phyloP scores from a whole-genome alignment of 1,140 invertebrate genomes.

The Lordiphosa clarofinis region DNA sequence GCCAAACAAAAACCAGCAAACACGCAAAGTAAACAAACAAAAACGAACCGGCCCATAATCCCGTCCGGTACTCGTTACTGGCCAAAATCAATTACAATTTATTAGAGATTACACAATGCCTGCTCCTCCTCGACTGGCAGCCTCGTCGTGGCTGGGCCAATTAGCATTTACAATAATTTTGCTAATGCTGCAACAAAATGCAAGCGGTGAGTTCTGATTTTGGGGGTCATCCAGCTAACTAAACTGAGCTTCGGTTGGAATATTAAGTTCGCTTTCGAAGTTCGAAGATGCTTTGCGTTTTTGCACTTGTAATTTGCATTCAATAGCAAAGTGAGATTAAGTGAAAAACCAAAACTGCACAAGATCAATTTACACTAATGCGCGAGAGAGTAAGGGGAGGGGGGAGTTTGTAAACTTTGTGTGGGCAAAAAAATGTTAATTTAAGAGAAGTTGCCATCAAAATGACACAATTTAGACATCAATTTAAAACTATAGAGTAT shows the following conservation, averaged over 20 bases:
- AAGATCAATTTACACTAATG: slow-evolving; percentile 64
- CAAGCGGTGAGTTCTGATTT: slow-evolving; percentile 42
- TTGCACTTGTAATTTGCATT: slow-evolving; percentile 68
- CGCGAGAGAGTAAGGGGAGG: slow-evolving; percentile 3
- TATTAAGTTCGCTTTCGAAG: slow-evolving; percentile 5
- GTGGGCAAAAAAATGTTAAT: no score
- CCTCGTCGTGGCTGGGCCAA: slow-evolving; percentile 39
- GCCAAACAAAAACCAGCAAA: slow-evolving; percentile 23
- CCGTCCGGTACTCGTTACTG: slow-evolving; percentile 2
- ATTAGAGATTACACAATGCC: slow-evolving; percentile 42
- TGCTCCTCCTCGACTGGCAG: slow-evolving; percentile 38
- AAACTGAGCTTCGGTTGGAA: slow-evolving; percentile 25
- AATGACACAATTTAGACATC: no score
- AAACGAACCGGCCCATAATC: slow-evolving; percentile 17
- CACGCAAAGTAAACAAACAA: slow-evolving; percentile 20
- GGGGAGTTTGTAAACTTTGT: not conserved
- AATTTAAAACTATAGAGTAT: no score
- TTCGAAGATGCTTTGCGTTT: slow-evolving; percentile 29
- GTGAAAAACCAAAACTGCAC: slow-evolving; percentile 41
- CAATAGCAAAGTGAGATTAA: slow-evolving; percentile 33
- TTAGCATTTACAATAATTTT: slow-evolving; percentile 51
- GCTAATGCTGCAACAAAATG: slow-evolving; percentile 42
- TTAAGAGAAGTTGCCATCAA: no score
- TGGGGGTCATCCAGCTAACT: not conserved
- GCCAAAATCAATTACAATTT: slow-evolving; percentile 46